Evolutionary conservation across 1,140 invertebrate genomes (phyloP).

Genomic region (Pseudoatta argentina): DNA sequence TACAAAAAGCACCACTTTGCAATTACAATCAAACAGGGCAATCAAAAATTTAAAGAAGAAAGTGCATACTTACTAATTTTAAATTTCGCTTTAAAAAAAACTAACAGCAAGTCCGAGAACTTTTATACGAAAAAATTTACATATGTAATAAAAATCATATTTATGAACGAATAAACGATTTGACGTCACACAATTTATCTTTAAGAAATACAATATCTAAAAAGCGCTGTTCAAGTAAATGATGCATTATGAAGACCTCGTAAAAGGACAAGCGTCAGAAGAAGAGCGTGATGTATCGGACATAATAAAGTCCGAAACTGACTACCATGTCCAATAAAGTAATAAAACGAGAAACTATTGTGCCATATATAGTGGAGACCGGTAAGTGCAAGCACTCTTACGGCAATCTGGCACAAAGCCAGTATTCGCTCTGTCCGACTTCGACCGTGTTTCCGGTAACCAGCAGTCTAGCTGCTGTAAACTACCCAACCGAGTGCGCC

Average conservation of each 20-base stretch:
- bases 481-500: conserved; percentile 72
- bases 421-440: conserved; percentile 76
- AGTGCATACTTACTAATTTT: background rate
- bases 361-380: conserved; percentile 79
- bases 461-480: conserved; percentile 71
- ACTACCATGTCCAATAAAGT: conserved; percentile 77
- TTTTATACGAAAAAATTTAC: background rate
- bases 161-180: background rate
- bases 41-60: background rate
- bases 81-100: background rate
- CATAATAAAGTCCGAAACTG: conserved; percentile 63
- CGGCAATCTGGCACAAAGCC: conserved; percentile 80
- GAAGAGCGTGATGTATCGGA: conserved; percentile 10
- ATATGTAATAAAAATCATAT: background rate
- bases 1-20: background rate
- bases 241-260: background rate
- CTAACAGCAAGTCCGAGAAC: background rate
- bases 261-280: conserved; percentile 25
- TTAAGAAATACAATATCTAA: background rate
- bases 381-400: conserved; percentile 84
- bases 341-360: conserved; percentile 76
- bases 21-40: background rate
- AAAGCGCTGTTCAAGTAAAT: background rate
- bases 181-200: background rate
- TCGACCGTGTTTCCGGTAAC: conserved; percentile 71